Evolutionary conservation across 2,888 invertebrate species (phyloP), one percentile per base, ranked within the genome.

Genomic region (Drosophila limbata): DNA sequence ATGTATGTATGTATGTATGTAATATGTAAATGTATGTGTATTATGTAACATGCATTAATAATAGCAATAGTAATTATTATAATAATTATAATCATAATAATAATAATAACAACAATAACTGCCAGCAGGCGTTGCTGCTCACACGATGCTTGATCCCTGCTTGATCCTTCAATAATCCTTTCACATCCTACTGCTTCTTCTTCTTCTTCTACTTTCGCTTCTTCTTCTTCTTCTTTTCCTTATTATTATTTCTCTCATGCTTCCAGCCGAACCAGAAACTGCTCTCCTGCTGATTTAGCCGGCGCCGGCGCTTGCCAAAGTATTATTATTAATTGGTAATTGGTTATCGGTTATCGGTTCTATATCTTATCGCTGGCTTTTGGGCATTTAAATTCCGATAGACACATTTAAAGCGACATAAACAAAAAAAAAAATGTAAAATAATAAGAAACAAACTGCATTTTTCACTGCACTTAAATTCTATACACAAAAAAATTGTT

Each of bases 271-370:
- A 47, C 47, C 35, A 35, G 35, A 55, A 48, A 42, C 28, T 28
- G n/a, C 40, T 40, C 47, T 82, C 68, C 69, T 66, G 62, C 62
- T 77, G 53, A 45, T 85, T 77, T 73, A 87, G 88, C 85, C 71
- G 80, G 88, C 88, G 88, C 85, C 88, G 82, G 88, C 83, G 79
- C 83, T 87, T 83, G 83, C 83, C 83, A 81, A 85, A 73, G 72
- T 21, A 25, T 42, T 64, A 31, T 63, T 69, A 45, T 39, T 55
- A 37, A 44, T 50, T 60, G 39, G 15, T 21, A 48, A 55, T 15
- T 37, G 70, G 64, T 64, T 72, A 45, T 45, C 45, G 45, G 11
- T 57, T 13, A 37, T 47, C 37, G 70, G 74, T 62, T 76, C 69
- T 79, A 75, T 75, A 85, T 82, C 80, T 73, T 84, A 63, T 67